These are phyloP conservation scores for Leptopilina boulardi DNA, from an alignment of 1,140 invertebrate species.

Conservation along the genomic window DNA sequence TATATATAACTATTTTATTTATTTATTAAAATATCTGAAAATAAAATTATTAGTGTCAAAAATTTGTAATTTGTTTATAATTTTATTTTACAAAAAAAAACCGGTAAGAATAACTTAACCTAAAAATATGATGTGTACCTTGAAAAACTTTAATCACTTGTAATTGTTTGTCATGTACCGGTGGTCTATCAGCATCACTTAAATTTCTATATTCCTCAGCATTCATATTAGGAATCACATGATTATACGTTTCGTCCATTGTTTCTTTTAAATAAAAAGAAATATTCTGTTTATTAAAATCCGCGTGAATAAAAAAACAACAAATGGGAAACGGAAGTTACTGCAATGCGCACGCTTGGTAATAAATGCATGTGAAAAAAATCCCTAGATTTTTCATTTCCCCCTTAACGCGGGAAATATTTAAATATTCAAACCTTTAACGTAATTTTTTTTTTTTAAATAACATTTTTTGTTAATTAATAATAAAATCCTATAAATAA, in stretches of 20 bases:
- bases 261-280: not conserved
- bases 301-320: not conserved
- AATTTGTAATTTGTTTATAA: not conserved
- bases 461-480: too few relatives aligned
- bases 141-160: slow-evolving; percentile 64
- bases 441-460: too few relatives aligned
- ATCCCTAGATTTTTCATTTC: too few relatives aligned
- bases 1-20: too few relatives aligned
- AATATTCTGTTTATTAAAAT: not conserved
- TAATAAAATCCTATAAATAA: too few relatives aligned
- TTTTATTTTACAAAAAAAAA: not conserved
- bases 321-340: not conserved
- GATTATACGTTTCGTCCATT: slow-evolving; percentile 43
- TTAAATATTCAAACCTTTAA: too few relatives aligned
- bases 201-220: slow-evolving; percentile 65
- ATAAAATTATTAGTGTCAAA: not conserved
- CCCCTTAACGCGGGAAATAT: too few relatives aligned
- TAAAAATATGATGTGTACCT: slow-evolving; percentile 55
- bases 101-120: slow-evolving; percentile 42
- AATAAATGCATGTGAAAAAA: too few relatives aligned
- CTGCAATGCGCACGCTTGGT: too few relatives aligned
- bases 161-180: slow-evolving; percentile 59
- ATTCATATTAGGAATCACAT: slow-evolving; percentile 59
- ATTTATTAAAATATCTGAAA: too few relatives aligned
- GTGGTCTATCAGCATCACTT: slow-evolving; percentile 50